These are phyloP conservation scores for Conus canariensis DNA, from an alignment of 2,888 invertebrate genomes.

Conservation along the genomic window DNA sequence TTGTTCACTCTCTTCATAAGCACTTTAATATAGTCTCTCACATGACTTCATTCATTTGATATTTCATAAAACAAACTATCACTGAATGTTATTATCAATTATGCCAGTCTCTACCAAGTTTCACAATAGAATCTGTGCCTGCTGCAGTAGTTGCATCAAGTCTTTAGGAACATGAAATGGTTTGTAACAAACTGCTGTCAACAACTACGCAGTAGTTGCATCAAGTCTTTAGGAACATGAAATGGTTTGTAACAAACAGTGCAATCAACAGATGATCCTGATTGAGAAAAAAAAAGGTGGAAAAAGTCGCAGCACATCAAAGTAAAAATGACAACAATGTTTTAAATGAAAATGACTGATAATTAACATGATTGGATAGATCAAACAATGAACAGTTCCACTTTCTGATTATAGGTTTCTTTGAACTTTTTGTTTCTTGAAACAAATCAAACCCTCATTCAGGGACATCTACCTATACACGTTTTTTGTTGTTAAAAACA, in stretches of 20 bases:
- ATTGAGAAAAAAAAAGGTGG: neutral
- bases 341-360: neutral
- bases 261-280: neutral
- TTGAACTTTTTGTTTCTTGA: neutral
- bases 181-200: neutral
- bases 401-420: neutral
- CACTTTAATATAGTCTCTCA: neutral
- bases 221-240: neutral
- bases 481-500: neutral
- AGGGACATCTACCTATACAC: neutral
- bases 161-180: neutral
- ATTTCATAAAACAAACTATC: neutral
- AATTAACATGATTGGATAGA: no score
- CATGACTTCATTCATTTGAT: constrained; percentile 1
- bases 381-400: neutral
- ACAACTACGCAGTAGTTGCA: neutral
- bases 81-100: neutral
- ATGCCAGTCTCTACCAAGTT: neutral
- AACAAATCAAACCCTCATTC: neutral
- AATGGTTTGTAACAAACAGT: neutral
- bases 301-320: neutral
- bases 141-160: neutral
- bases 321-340: neutral
- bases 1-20: neutral
- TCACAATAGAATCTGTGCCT: neutral